Evolutionary conservation across 2,113 vertebrate species (phyloP).

Genomic region (Cyprinus carpio): DNA sequence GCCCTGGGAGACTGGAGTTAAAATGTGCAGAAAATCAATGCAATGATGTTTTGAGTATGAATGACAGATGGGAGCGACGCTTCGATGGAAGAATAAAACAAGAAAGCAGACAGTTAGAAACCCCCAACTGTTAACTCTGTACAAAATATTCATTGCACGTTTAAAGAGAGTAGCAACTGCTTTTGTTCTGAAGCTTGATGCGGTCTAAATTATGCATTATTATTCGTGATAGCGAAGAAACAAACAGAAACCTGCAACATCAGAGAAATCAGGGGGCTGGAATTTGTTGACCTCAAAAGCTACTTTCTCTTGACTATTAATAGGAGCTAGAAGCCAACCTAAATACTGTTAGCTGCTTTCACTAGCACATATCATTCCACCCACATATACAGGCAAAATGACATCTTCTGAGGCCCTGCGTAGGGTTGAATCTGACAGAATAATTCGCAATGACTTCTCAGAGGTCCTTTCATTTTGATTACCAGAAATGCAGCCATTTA

Average conservation of each 20-base stretch:
- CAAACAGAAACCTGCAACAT: conserved; percentile 63
- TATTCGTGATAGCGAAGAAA: conserved; percentile 53
- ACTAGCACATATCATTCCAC: conserved; percentile 36
- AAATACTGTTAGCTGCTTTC: conserved; percentile 49
- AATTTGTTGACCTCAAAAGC: conserved; percentile 71
- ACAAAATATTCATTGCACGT: not conserved
- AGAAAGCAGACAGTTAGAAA: conserved; percentile 7
- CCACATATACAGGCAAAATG: conserved; percentile 49
- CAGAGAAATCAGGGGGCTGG: conserved; percentile 58
- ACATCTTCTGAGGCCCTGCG: conserved; percentile 29
- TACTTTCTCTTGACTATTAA: conserved; percentile 70
- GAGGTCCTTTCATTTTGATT: conserved; percentile 21
- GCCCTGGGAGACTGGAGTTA: conserved; percentile 6
- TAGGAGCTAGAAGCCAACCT: conserved; percentile 61
- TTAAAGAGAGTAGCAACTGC: not conserved
- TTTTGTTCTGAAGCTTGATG: not conserved
- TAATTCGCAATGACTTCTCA: conserved; percentile 1
- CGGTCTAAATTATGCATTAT: conserved; percentile 31
- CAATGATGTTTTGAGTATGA: conserved; percentile 42
- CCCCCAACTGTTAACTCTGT: conserved; percentile 30
- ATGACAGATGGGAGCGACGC: conserved; percentile 19
- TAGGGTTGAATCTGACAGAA: conserved; percentile 15
- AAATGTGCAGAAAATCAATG: conserved; percentile 35
- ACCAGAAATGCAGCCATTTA: conserved; percentile 8
- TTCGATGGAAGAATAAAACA: conserved; percentile 20